Conservation (phyloP, 2,888 invertebrate species). For the Cataglyphis albicans region DNA sequence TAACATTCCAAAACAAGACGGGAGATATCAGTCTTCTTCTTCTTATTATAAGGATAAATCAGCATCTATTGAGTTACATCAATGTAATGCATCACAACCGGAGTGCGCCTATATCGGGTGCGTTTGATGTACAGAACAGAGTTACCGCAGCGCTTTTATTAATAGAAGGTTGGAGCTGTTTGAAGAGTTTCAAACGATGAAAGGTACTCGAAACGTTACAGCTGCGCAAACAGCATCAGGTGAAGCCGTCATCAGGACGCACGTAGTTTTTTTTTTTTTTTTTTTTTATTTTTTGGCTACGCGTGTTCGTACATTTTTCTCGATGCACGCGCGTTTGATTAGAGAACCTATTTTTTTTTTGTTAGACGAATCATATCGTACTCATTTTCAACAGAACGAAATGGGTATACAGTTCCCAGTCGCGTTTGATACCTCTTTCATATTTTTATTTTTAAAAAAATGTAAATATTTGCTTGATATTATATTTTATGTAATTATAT, state of each 20-base stretch:
- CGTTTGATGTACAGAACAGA: conserved; percentile 43
- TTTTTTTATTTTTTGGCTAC: conserved; percentile 38
- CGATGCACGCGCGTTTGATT: neutral
- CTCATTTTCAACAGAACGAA: neutral
- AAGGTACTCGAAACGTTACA: conserved; percentile 66
- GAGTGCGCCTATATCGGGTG: conserved; percentile 40
- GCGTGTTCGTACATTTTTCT: conserved; percentile 36
- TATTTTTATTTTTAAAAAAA: neutral
- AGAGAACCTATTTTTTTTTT: neutral
- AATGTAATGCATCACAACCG: conserved; percentile 26
- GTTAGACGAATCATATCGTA: neutral
- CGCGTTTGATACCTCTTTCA: neutral
- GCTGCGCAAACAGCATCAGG: conserved; percentile 74
- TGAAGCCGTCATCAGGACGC: conserved; percentile 65
- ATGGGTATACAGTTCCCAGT: neutral
- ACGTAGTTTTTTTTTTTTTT: conserved; percentile 25
- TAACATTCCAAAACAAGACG: neutral
- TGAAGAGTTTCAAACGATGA: conserved; percentile 65
- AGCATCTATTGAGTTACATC: conserved; percentile 9
- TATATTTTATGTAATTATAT: too few relatives aligned
- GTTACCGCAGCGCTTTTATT: conserved; percentile 57
- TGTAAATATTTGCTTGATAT: neutral
- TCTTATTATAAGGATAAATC: conserved; percentile 13
- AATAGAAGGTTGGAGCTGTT: conserved; percentile 65
- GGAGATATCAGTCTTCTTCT: neutral